Conservation (phyloP, 2,797 vertebrate genomes). For the Rhynchonycteris naso region DNA sequence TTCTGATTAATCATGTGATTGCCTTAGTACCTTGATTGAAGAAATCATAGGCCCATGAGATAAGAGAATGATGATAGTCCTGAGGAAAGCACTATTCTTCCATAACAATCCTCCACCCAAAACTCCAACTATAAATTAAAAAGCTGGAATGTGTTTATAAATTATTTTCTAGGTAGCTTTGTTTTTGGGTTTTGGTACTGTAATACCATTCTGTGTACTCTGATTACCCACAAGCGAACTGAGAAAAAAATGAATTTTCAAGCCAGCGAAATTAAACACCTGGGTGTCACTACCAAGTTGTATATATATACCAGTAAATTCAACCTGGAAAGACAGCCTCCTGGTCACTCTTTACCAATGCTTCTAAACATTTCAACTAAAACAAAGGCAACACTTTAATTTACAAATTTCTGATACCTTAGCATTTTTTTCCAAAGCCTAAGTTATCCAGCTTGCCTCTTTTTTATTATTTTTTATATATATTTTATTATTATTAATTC, state of each 20-base stretch:
- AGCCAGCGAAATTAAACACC: neutral
- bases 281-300: neutral
- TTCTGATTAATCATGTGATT: conserved; percentile 37
- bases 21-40: neutral
- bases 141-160: neutral
- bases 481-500: too few relatives aligned
- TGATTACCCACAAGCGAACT: neutral
- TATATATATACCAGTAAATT: neutral
- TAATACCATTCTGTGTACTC: neutral
- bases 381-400: neutral
- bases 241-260: neutral
- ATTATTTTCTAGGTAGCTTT: neutral
- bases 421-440: neutral
- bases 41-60: neutral
- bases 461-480: too few relatives aligned
- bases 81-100: neutral
- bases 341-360: neutral
- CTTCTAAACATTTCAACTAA: neutral
- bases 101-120: too few relatives aligned
- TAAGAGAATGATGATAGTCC: neutral
- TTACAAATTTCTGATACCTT: neutral
- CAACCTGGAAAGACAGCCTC: neutral
- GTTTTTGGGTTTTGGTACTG: neutral
- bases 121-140: neutral
- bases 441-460: neutral